Percentiles rank a stretch among this genome's conserved stretches.
phyloP scores from a whole-genome alignment of 2,797 vertebrate genomes.

The Mormyrops boulengeri region DNA sequence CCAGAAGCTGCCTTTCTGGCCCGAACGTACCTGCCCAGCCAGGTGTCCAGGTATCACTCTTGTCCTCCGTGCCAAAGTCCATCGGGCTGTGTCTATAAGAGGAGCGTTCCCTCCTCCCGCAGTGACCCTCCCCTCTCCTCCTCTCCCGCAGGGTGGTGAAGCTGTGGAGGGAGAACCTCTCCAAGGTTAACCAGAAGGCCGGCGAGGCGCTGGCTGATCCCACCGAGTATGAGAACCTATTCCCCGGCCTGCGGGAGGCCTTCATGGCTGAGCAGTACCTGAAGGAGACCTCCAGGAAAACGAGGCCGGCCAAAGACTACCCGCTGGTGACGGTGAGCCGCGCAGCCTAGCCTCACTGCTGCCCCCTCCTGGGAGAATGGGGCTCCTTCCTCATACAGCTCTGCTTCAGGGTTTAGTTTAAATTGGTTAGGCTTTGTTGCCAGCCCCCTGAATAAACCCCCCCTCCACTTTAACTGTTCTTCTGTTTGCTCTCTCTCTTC shows the following conservation, averaged over 20 bases:
- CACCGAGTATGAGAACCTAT: constrained; percentile 96
- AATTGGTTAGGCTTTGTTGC: neutral
- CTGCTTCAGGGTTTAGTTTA: neutral
- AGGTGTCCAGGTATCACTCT: constrained; percentile 79
- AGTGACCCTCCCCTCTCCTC: neutral
- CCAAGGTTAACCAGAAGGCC: constrained; percentile 94
- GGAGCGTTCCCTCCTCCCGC: neutral
- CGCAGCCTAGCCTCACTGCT: neutral
- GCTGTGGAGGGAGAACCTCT: constrained; percentile 87
- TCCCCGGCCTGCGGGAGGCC: constrained; percentile 90
- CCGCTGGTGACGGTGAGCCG: constrained; percentile 82
- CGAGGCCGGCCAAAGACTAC: constrained; percentile 80
- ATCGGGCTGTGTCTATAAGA: neutral
- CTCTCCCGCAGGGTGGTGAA: constrained; percentile 76
- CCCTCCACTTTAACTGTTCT: neutral
- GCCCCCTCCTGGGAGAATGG: neutral
- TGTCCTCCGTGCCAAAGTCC: neutral
- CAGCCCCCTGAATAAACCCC: neutral
- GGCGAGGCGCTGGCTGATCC: constrained; percentile 95
- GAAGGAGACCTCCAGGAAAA: constrained; percentile 64
- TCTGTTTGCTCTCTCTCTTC: neutral
- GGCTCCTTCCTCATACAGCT: neutral
- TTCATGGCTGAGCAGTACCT: constrained; percentile 85
- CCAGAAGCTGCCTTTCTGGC: constrained; percentile 96
- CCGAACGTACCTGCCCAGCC: constrained; percentile 91